phyloP scores from a whole-genome alignment of 2,888 invertebrate species.

The Tillus elongatus region DNA sequence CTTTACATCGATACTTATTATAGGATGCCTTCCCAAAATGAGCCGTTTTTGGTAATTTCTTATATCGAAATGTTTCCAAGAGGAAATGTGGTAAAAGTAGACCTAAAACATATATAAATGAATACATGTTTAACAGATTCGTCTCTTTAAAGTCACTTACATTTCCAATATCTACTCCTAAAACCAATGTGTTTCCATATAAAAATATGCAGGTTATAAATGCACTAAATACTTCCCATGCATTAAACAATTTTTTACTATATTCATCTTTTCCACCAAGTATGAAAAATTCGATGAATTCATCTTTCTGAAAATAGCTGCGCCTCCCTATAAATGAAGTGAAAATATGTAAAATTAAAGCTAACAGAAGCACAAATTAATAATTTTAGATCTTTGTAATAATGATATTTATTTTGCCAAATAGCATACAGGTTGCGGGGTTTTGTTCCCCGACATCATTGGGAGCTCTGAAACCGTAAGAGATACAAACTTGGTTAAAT shows the following conservation, averaged over 20 bases:
- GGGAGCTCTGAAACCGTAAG: too few species aligned
- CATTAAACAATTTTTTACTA: slow-evolving; percentile 37
- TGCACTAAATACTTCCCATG: slow-evolving; percentile 34
- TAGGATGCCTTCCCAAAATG: slow-evolving; percentile 37
- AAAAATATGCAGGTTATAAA: slow-evolving; percentile 37
- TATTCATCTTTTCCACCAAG: slow-evolving; percentile 31
- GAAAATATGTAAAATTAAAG: too few species aligned
- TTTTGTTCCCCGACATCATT: too few species aligned
- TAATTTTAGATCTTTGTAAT: background rate
- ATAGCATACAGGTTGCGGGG: background rate
- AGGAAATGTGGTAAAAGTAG: slow-evolving; percentile 37
- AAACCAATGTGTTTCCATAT: slow-evolving; percentile 38
- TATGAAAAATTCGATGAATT: slow-evolving; percentile 38
- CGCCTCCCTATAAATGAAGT: too few species aligned
- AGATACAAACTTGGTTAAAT: too few species aligned
- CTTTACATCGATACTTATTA: slow-evolving; percentile 35
- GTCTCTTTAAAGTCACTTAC: slow-evolving; percentile 29
- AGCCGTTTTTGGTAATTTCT: slow-evolving; percentile 33
- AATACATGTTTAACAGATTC: background rate
- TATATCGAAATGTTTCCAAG: slow-evolving; percentile 38
- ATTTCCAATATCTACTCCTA: slow-evolving; percentile 36
- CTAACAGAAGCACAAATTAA: background rate
- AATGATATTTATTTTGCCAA: background rate
- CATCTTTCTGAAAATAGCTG: slow-evolving; percentile 27
- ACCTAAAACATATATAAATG: slow-evolving; percentile 25